These are phyloP conservation scores for Alauda arvensis DNA, from an alignment of 2,797 vertebrate genomes.

Conservation along the genomic window DNA sequence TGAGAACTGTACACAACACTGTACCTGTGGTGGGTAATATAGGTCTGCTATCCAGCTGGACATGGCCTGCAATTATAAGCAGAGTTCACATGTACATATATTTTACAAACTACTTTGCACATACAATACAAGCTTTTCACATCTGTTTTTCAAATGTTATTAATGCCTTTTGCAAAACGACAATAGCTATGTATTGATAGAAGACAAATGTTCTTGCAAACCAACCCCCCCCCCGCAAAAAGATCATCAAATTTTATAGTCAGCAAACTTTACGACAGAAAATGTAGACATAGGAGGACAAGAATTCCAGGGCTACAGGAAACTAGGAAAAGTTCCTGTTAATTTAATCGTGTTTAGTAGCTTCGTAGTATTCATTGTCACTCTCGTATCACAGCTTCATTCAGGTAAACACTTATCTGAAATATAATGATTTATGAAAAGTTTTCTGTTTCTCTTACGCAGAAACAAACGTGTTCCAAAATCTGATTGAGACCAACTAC, in stretches of 20 bases:
- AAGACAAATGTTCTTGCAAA: background rate
- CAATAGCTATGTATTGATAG: background rate
- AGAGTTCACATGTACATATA: background rate
- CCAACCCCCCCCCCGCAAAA: background rate
- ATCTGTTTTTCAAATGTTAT: background rate
- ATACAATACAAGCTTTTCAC: accelerated
- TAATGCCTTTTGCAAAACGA: background rate
- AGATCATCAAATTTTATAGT: background rate
- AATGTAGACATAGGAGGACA: background rate
- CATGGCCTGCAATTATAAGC: constrained; percentile 54
- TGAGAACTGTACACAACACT: background rate
- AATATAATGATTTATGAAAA: background rate
- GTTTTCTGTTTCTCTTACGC: background rate
- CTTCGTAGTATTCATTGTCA: background rate
- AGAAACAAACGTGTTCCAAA: background rate
- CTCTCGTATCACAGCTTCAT: background rate
- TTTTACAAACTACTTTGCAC: background rate
- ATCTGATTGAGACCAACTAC: background rate
- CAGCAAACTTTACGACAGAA: background rate
- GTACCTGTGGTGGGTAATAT: constrained; percentile 38
- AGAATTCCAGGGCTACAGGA: background rate
- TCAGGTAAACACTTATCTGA: background rate
- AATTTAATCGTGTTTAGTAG: background rate
- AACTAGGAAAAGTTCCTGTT: background rate
- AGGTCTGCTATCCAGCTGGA: constrained; percentile 60